These are phyloP conservation scores for Mastomys coucha DNA, from an alignment of 2,113 vertebrate species.

Conservation along the genomic window DNA sequence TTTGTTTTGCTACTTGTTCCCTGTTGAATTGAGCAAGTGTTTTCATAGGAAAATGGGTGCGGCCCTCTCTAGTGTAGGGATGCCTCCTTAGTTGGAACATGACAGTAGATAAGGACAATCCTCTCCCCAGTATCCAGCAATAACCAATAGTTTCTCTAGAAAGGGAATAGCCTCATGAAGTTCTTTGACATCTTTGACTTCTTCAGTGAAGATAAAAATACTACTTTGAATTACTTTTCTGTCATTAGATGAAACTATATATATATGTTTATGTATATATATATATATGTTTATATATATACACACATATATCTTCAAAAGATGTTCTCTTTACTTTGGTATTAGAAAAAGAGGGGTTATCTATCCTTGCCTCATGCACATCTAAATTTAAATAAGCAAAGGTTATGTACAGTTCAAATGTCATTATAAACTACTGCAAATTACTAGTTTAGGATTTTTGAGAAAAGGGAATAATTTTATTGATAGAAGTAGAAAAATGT, in stretches of 20 bases:
- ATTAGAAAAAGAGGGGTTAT: not conserved
- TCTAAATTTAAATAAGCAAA: slow-evolving; percentile 3
- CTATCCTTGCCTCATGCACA: not conserved
- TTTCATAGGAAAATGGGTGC: not conserved
- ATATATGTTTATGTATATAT: too few relatives aligned
- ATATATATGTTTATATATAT: too few relatives aligned
- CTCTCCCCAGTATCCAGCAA: not conserved
- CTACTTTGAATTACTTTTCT: not conserved
- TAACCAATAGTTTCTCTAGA: not conserved
- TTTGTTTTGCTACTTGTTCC: not conserved
- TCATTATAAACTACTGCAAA: not conserved
- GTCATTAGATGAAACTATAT: not conserved
- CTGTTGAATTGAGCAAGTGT: too few relatives aligned
- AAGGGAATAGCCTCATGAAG: not conserved
- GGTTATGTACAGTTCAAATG: slow-evolving; percentile 27
- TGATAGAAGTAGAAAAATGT: slow-evolving; percentile 33
- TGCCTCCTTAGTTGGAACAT: not conserved
- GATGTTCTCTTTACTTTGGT: not conserved
- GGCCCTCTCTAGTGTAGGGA: not conserved
- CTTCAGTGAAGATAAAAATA: not conserved
- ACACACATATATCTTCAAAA: not conserved
- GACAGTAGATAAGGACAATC: not conserved
- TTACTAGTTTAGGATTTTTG: not conserved
- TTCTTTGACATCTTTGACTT: not conserved
- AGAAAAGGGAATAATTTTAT: slow-evolving; percentile 16